Evolutionary conservation across 2,888 invertebrate species (phyloP), one percentile per base, ranked within the genome.

Genomic region (Thereva nobilitata): DNA sequence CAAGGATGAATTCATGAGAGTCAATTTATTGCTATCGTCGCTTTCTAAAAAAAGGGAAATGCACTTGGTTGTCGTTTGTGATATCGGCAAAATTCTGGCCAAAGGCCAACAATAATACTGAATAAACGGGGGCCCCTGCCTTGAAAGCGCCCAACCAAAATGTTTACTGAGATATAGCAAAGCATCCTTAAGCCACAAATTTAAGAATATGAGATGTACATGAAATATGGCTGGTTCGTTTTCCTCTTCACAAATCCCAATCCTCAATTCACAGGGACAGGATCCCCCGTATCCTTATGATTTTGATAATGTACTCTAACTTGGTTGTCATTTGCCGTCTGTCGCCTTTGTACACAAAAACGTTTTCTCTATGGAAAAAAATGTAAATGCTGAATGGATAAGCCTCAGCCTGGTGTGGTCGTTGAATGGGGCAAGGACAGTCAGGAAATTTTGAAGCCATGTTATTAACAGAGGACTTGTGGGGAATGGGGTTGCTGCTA

Each of bases 1-100:
- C 53, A 38, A 9, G 53, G 53, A 53, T 53, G 53, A 53, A 53
- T 53, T 53, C 53, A 53, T 53, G 53, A 53, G 53, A 23, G 53
- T 53, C 53, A 53, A 53, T 53, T 53, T 53, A 53, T 53, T 53
- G 53, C 53, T 53, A 53, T 53, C 53, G 40, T 53, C 53, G 53
- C 10, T 53, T 53, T 53, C 53, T 53, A 38, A 53, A 23, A 23
- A 23, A 38, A 23, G 53, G 53, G 38, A 47, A 47, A 53, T 53
- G 53, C 53, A 53, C 53, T 53, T 53, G 37, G 23, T 40, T 53
- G 37, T 10, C 53, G 40, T 53, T 53, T 53, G 23, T 53, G 53
- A 53, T 53, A 53, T 53, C 53, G 38, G 38, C 23, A 53, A 38
- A 53, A 40, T 53, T 53, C 53, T 53, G 53, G 53, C 53, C 53